A percentile compares a stretch with the other conserved stretches of the same genome.
phyloP scores from a whole-genome alignment of 2,113 vertebrate species.

The Eidolon helvum region DNA sequence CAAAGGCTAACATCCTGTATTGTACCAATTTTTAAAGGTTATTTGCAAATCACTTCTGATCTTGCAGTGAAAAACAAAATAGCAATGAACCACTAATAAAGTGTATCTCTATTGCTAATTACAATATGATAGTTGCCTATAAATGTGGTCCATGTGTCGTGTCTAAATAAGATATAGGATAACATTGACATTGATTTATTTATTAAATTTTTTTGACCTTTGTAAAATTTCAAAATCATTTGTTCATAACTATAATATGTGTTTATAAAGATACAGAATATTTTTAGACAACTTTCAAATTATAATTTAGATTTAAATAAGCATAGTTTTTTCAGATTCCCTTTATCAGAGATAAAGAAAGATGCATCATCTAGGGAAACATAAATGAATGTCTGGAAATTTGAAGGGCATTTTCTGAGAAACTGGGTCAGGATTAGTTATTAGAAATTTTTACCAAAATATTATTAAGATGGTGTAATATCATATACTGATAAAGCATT shows the following conservation, averaged over 20 bases:
- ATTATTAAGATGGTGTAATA: neutral
- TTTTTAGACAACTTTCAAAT: neutral
- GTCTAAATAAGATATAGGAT: neutral
- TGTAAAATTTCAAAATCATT: neutral
- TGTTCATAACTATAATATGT: neutral
- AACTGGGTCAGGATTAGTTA: neutral
- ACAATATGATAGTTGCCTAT: neutral
- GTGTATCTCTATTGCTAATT: neutral
- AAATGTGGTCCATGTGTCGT: neutral
- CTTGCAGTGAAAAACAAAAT: neutral
- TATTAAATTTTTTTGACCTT: neutral
- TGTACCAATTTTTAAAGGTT: neutral
- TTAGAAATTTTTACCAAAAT: constrained; percentile 21
- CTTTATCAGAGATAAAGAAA: neutral
- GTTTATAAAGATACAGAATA: neutral
- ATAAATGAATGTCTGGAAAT: neutral
- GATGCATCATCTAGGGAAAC: neutral
- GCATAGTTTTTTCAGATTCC: neutral
- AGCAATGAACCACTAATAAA: neutral
- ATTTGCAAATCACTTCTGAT: neutral
- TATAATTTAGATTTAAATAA: neutral
- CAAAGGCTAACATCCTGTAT: neutral
- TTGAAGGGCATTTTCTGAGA: neutral
- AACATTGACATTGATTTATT: neutral
- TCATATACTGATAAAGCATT: neutral